Conservation (phyloP, 2,113 vertebrate genomes). For the Brachirus orientalis region DNA sequence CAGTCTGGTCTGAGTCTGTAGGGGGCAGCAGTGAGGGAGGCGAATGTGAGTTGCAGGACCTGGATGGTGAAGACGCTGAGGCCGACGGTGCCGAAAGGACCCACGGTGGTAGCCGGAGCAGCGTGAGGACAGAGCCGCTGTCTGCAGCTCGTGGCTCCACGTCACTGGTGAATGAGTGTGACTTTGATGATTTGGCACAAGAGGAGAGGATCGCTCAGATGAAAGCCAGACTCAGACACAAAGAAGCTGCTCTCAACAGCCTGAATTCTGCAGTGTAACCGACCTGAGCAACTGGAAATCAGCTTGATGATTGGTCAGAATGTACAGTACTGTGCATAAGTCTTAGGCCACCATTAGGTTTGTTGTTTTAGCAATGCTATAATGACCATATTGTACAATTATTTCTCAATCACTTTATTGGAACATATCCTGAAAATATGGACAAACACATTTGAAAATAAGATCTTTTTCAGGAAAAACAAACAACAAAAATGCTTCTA, state of each 20-base stretch:
- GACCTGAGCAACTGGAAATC: too few species aligned
- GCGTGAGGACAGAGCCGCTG: not conserved
- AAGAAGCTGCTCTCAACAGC: not conserved
- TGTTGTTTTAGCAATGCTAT: too few species aligned
- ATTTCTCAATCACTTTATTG: too few species aligned
- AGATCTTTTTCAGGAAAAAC: too few species aligned
- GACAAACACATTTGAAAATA: too few species aligned
- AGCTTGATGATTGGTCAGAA: too few species aligned
- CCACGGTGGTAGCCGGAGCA: not conserved
- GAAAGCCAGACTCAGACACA: conserved; percentile 26
- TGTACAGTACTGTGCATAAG: too few species aligned
- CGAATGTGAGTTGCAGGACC: not conserved
- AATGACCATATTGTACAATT: too few species aligned
- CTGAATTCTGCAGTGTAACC: not conserved
- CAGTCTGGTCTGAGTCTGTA: not conserved
- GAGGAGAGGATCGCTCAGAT: conserved; percentile 38
- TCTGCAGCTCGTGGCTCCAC: not conserved
- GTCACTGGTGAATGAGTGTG: not conserved
- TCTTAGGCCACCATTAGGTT: too few species aligned
- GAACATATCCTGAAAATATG: too few species aligned
- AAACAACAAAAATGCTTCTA: too few species aligned
- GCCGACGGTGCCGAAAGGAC: not conserved
- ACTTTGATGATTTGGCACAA: conserved; percentile 31
- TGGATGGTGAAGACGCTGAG: not conserved
- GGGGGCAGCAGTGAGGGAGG: not conserved